phyloP scores from a whole-genome alignment of 2,113 vertebrate genomes.

The Donacobius atricapilla region DNA sequence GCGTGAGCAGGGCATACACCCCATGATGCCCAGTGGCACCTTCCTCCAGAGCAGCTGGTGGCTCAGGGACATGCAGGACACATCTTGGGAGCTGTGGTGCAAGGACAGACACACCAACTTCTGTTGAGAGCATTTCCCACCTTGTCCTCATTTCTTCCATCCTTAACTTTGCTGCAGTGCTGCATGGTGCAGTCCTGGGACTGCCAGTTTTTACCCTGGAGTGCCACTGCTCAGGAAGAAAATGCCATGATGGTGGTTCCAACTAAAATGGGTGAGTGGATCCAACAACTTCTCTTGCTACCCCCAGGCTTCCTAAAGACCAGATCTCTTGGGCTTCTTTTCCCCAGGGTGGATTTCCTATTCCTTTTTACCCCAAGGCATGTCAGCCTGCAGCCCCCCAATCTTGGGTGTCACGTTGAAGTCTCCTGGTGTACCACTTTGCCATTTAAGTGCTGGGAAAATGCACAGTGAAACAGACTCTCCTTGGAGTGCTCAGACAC shows the following conservation, averaged over 20 bases:
- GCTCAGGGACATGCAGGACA: background rate
- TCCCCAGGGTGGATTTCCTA: background rate
- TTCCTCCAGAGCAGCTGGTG: background rate
- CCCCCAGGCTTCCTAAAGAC: background rate
- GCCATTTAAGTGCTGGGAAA: background rate
- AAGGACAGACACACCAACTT: background rate
- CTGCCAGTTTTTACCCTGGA: background rate
- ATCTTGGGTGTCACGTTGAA: background rate
- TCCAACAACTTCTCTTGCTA: background rate
- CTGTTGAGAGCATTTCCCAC: background rate
- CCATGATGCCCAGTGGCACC: background rate
- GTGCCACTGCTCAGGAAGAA: background rate
- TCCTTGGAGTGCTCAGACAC: background rate
- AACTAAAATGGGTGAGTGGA: rapidly evolving
- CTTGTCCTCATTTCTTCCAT: background rate
- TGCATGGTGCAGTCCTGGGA: background rate
- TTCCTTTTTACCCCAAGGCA: background rate
- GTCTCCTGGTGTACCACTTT: background rate
- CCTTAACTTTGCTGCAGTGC: background rate
- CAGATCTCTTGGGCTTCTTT: background rate
- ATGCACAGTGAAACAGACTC: background rate
- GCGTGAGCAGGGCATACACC: background rate
- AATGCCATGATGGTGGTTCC: background rate
- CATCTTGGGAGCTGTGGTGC: rapidly evolving
- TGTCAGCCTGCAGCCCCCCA: background rate